phyloP scores from a whole-genome alignment of 1,140 invertebrate genomes.

The Drosophila setifemur region DNA sequence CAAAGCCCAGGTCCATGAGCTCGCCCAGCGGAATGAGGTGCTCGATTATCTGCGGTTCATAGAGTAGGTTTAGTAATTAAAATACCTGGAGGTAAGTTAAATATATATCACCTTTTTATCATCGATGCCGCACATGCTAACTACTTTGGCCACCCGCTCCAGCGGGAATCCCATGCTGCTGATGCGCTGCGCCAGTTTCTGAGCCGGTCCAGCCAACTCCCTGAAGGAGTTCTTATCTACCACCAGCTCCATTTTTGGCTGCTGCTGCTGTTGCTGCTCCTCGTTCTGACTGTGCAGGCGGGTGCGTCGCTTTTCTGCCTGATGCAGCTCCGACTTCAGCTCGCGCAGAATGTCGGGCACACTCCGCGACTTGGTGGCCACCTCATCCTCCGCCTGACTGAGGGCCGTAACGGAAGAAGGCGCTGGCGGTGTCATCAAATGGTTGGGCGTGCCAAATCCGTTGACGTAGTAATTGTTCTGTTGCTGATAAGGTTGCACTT shows the following conservation, averaged over 20 bases:
- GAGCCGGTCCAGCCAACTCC: conserved; percentile 85
- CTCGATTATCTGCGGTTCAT: conserved; percentile 87
- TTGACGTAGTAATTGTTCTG: conserved; percentile 67
- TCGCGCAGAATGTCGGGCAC: conserved; percentile 89
- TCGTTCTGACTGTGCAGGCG: conserved; percentile 78
- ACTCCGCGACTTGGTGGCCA: conserved; percentile 84
- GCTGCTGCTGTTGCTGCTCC: conserved; percentile 39
- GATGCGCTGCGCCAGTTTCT: conserved; percentile 88
- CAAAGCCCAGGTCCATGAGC: conserved; percentile 91
- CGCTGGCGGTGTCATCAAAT: conserved; percentile 49
- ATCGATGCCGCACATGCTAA: conserved; percentile 89
- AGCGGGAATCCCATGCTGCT: conserved; percentile 93
- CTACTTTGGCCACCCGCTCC: conserved; percentile 89
- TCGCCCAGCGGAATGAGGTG: conserved; percentile 87
- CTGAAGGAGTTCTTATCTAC: conserved; percentile 49
- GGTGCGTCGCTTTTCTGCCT: conserved; percentile 77
- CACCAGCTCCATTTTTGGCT: not conserved
- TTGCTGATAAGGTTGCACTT: conserved; percentile 71
- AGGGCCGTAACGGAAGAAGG: conserved; percentile 9
- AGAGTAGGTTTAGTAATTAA: no score
- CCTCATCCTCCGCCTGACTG: conserved; percentile 74
- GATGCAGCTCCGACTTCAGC: conserved; percentile 86
- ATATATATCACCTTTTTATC: conserved; percentile 89
- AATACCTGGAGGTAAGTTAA: no score
- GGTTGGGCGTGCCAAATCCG: conserved; percentile 61